Percentiles rank a stretch among this genome's conserved stretches.
Evolutionary conservation across 2,113 vertebrate genomes (phyloP).

Genomic region (Bufo gargarizans): DNA sequence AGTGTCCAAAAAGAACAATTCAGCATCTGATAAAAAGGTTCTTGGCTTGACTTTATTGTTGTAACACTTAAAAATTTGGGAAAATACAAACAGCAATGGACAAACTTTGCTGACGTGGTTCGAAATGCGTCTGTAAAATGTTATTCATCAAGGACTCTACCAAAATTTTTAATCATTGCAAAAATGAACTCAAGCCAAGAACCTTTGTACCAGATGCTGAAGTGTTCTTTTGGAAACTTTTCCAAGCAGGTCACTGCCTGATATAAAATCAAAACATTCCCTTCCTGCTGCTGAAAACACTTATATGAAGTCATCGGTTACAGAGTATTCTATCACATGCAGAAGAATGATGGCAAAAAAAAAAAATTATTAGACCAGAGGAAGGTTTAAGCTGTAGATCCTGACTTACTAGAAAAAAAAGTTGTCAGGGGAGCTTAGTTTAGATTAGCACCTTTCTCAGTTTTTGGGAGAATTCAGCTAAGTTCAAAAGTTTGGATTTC

Average conservation of each 20-base stretch:
- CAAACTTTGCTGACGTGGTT: no score
- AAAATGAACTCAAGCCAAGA: no score
- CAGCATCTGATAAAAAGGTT: no score
- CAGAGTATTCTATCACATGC: background rate
- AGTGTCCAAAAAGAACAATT: no score
- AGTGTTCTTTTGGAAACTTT: no score
- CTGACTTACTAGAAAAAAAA: background rate
- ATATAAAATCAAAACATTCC: background rate
- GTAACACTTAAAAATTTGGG: no score
- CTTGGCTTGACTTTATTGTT: no score
- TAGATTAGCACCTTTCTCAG: slow-evolving; percentile 3
- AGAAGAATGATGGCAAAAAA: background rate
- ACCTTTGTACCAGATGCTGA: no score
- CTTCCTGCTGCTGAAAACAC: background rate
- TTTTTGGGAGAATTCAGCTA: background rate
- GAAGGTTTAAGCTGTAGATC: background rate
- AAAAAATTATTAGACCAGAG: background rate
- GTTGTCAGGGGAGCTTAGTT: background rate
- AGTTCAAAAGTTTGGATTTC: slow-evolving; percentile 39
- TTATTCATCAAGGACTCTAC: no score
- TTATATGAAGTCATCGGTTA: background rate
- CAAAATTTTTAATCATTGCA: no score
- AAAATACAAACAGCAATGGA: no score
- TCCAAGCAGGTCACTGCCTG: background rate
- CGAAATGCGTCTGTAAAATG: no score